These are phyloP conservation scores for Rotaria macrura DNA, from an alignment of 2,888 invertebrate species.

Conservation along the genomic window DNA sequence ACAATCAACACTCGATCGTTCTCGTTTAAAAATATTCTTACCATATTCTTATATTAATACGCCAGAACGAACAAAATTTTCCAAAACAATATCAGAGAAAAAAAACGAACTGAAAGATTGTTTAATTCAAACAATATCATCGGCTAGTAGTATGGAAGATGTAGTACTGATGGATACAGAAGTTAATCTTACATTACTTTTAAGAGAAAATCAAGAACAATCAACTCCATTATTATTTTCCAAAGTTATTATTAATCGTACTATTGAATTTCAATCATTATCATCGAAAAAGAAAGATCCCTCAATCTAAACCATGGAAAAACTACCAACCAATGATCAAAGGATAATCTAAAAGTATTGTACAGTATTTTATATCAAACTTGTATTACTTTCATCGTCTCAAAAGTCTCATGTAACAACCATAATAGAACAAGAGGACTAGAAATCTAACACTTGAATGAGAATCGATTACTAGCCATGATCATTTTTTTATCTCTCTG, in stretches of 20 bases:
- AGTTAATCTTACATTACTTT: not conserved
- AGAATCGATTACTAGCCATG: too few relatives aligned
- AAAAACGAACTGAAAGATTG: not conserved
- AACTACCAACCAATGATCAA: too few relatives aligned
- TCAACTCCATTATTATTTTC: not conserved
- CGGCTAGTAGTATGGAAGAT: not conserved
- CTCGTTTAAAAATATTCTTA: not conserved
- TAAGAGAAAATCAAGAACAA: not conserved
- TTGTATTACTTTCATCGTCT: too few relatives aligned
- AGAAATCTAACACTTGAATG: too few relatives aligned
- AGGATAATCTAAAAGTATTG: too few relatives aligned
- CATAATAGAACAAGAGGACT: too few relatives aligned
- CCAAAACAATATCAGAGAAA: not conserved
- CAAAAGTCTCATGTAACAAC: too few relatives aligned
- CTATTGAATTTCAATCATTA: not conserved
- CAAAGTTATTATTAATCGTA: not conserved
- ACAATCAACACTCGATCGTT: not conserved
- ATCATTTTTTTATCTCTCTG: too few relatives aligned
- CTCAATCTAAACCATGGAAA: not conserved
- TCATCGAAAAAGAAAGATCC: not conserved
- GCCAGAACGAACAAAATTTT: too few relatives aligned
- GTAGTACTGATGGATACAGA: not conserved
- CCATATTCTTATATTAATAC: not conserved
- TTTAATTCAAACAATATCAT: not conserved
- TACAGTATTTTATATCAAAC: too few relatives aligned